These are phyloP conservation scores for Hippocampus mohnikei DNA, from an alignment of 2,113 vertebrate genomes.

Conservation along the genomic window DNA sequence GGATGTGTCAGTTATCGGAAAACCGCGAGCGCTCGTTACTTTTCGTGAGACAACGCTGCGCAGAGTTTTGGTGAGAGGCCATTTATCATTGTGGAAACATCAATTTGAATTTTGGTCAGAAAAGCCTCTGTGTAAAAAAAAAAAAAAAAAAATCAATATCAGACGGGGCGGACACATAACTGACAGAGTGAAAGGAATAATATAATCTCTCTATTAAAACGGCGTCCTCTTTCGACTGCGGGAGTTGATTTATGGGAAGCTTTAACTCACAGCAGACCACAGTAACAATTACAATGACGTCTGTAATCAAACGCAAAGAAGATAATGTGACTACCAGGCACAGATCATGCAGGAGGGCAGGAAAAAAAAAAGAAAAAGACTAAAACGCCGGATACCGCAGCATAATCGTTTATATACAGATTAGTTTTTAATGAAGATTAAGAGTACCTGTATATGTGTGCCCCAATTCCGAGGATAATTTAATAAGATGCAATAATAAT, in stretches of 20 bases:
- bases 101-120: slow-evolving; percentile 13
- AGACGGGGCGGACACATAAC: too few relatives aligned
- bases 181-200: too few relatives aligned
- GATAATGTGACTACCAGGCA: not conserved
- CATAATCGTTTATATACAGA: not conserved
- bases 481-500: too few relatives aligned
- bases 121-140: not conserved
- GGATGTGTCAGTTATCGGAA: slow-evolving; percentile 36
- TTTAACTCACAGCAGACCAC: not conserved
- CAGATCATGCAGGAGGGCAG: not conserved
- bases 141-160: too few relatives aligned
- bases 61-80: slow-evolving; percentile 17
- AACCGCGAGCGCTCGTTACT: slow-evolving; percentile 36
- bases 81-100: slow-evolving; percentile 12
- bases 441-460: not conserved
- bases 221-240: not conserved
- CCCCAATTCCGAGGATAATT: too few relatives aligned
- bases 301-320: not conserved
- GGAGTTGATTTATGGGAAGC: not conserved
- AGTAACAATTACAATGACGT: not conserved
- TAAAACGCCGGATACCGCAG: not conserved
- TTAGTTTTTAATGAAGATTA: too few relatives aligned
- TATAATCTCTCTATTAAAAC: too few relatives aligned
- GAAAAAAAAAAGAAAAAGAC: not conserved
- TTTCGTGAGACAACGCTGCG: slow-evolving; percentile 36